These are phyloP conservation scores for Cantharis lateralis DNA, from an alignment of 2,888 invertebrate species.

Conservation along the genomic window DNA sequence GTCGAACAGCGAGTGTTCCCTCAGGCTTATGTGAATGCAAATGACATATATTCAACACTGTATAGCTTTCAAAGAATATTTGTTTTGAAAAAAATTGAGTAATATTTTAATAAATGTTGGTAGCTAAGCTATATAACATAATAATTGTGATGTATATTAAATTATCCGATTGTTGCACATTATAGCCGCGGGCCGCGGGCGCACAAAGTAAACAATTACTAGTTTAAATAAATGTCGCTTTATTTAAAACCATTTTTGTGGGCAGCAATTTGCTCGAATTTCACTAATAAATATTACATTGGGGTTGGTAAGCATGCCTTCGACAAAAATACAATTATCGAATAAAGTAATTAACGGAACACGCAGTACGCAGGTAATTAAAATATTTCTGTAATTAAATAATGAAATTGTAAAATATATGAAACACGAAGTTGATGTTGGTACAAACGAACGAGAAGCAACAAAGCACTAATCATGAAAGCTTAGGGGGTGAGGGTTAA, in stretches of 20 bases:
- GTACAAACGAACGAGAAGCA: not conserved
- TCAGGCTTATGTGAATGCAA: constrained; percentile 22
- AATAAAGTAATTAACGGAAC: not conserved
- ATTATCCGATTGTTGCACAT: not conserved
- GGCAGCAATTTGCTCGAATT: not conserved
- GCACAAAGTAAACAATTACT: not conserved
- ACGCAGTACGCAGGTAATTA: not conserved
- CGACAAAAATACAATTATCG: not conserved
- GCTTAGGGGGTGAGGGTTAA: constrained; percentile 49
- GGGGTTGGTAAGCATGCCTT: not conserved
- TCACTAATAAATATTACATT: not conserved
- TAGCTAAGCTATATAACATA: not conserved
- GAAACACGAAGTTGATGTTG: not conserved
- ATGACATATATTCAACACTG: constrained; percentile 27
- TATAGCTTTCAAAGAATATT: not conserved
- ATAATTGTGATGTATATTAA: not conserved
- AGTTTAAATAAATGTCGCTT: too few relatives aligned
- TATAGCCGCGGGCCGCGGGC: not conserved
- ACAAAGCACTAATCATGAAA: constrained; percentile 47
- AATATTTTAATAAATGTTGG: not conserved
- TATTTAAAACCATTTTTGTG: not conserved
- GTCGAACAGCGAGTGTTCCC: constrained; percentile 25
- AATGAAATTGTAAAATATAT: not conserved
- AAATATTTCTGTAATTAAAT: not conserved
- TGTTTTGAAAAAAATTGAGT: not conserved